Evolutionary conservation across 2,888 invertebrate species (phyloP).

Genomic region (Pseudococcus viburni): DNA sequence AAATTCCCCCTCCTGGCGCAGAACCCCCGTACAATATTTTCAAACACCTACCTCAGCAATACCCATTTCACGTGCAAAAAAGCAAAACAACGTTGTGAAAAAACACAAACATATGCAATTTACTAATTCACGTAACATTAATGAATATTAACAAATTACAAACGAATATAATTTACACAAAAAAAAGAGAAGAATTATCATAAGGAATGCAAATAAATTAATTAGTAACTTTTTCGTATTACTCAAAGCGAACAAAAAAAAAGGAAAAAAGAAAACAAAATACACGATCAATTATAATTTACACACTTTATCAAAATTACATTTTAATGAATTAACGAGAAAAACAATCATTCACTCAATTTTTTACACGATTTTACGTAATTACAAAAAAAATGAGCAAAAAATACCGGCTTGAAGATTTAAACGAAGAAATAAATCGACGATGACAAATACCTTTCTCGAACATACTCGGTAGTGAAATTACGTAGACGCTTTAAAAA

Average conservation of each 20-base stretch:
- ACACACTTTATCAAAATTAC: slow-evolving; percentile 43
- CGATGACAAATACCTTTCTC: not conserved
- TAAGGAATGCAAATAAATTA: slow-evolving; percentile 56
- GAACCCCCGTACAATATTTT: too few species aligned
- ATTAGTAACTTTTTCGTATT: slow-evolving; percentile 57
- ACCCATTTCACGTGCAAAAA: not conserved
- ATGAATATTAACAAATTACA: slow-evolving; percentile 49
- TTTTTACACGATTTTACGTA: slow-evolving; percentile 31
- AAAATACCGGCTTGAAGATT: slow-evolving; percentile 28
- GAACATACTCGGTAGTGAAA: not conserved
- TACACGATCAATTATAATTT: slow-evolving; percentile 42
- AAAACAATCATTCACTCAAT: slow-evolving; percentile 29
- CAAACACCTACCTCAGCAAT: too few species aligned
- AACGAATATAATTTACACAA: slow-evolving; percentile 52
- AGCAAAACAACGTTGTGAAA: not conserved
- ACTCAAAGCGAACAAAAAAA: slow-evolving; percentile 48
- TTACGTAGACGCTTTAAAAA: not conserved
- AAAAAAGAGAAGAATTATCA: slow-evolving; percentile 17
- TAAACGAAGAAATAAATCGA: not conserved
- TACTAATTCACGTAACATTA: slow-evolving; percentile 17
- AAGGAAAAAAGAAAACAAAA: too few species aligned
- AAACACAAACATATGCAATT: slow-evolving; percentile 43
- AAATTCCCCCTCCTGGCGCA: too few species aligned
- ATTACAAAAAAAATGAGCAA: slow-evolving; percentile 53
- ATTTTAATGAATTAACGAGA: slow-evolving; percentile 23